Percentiles rank a stretch among this genome's conserved stretches.
These are phyloP conservation scores for Pentamera pediparva DNA, from an alignment of 53 echinoderm and acorn worm species.

Conservation along the genomic window DNA sequence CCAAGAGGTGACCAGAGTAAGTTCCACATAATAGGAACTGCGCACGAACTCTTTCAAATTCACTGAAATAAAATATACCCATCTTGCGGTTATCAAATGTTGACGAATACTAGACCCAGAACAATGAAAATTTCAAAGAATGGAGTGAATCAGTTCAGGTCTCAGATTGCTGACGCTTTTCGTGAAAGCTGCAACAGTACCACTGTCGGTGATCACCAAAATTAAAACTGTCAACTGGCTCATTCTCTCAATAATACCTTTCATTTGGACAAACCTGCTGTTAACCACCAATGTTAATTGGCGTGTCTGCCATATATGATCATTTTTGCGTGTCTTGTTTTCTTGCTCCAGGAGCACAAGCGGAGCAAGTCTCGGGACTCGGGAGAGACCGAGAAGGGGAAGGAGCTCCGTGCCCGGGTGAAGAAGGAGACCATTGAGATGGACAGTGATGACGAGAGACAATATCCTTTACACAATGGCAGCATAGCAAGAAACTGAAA, in stretches of 20 bases:
- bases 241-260: not conserved
- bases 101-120: too few species aligned
- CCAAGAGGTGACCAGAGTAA: too few species aligned
- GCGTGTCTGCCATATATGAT: not conserved
- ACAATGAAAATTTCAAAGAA: too few species aligned
- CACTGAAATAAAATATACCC: too few species aligned
- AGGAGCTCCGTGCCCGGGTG: not conserved
- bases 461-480: constrained; percentile 69
- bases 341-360: constrained; percentile 2
- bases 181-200: too few species aligned
- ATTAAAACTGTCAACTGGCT: too few species aligned
- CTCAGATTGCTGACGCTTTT: too few species aligned
- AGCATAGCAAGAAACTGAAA: not conserved
- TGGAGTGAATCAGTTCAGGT: too few species aligned
- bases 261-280: not conserved
- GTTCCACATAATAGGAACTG: too few species aligned
- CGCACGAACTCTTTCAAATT: too few species aligned
- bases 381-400: constrained; percentile 27
- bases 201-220: too few species aligned
- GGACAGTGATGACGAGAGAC: constrained; percentile 77
- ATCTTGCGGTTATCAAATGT: too few species aligned
- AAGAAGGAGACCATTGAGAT: constrained; percentile 49
- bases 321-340: not conserved
- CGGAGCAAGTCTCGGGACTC: constrained; percentile 36
- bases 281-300: not conserved